phyloP scores from a whole-genome alignment of 2,797 vertebrate genomes.

The Helicolenus hilgendorfi region DNA sequence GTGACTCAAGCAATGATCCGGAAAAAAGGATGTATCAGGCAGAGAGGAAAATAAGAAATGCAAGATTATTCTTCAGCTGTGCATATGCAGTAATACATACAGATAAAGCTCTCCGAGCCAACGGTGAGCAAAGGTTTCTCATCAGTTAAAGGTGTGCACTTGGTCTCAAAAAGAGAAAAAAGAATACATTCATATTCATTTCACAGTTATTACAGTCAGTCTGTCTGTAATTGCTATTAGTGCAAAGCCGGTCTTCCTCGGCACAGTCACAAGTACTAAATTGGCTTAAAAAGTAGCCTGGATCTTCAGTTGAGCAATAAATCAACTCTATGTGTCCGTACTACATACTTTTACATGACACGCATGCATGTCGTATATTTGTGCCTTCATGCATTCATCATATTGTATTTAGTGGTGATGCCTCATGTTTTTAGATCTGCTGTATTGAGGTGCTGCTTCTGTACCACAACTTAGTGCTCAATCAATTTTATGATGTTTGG shows the following conservation, averaged over 20 bases:
- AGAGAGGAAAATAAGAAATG: constrained; percentile 23
- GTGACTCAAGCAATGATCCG: constrained; percentile 29
- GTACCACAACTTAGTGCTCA: background rate
- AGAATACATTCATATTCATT: background rate
- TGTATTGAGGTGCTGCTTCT: background rate
- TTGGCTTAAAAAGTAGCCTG: background rate
- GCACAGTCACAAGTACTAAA: background rate
- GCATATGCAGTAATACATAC: background rate
- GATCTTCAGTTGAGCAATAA: background rate
- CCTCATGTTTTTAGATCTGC: background rate
- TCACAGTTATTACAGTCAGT: background rate
- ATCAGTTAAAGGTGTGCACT: background rate
- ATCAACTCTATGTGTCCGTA: background rate
- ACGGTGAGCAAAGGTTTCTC: constrained; percentile 2
- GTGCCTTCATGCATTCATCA: background rate
- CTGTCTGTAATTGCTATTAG: background rate
- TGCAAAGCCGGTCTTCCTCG: background rate
- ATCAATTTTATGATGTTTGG: background rate
- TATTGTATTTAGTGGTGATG: background rate
- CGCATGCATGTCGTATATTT: background rate
- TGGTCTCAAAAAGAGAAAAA: background rate
- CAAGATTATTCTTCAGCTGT: constrained; percentile 1
- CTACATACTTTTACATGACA: background rate
- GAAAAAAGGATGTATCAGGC: constrained; percentile 17
- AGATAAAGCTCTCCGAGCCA: background rate